Evolutionary conservation across 2,888 invertebrate genomes (phyloP), one percentile per base, ranked within the genome.

Genomic region (Augiades crinisus): DNA sequence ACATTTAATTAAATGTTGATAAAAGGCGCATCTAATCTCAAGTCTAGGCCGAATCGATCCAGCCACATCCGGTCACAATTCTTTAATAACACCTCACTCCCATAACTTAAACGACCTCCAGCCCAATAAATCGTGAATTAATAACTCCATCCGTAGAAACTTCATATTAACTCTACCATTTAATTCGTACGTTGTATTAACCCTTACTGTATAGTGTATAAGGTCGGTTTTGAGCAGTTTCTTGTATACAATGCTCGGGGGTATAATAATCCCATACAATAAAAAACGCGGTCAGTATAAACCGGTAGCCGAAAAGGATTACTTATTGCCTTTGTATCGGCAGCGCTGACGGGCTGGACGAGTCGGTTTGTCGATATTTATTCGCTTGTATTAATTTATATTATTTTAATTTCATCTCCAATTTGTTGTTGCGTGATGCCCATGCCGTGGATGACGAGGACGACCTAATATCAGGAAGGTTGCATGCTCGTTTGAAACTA

Each of bases 301-400:
- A 83, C 82, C 86, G 82, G 86, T 86, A 85, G 86, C 85, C 73
- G 72, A 76, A 75, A 78, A 78, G 80, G 81, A 83, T 84, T 84
- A 81, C 49, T 72, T 71, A 61, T 75, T 73, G 70, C 71, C 72
- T 75, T 75, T 77, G 78, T 78, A 75, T 75, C 72, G 72, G 74
- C 65, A 72, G 72, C 72, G 77, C 70, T 76, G 78, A 78, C 71
- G 75, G 65, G 61, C 66, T 70, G 64, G 57, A 41, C 6, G 16
- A 30, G 19, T 19, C 30, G 10, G 13, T 8, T 37, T 47, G 31
- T 54, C 41, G 52, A 55, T 62, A 49, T 33, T 12, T 51, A n/a
- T n/a, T n/a, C n/a, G n/a, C n/a, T n/a, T n/a, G n/a, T n/a, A n/a
- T n/a, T n/a, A n/a, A n/a, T n/a, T n/a, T n/a, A n/a, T n/a, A n/a